Base-by-base conservation (phyloP, 2,888 invertebrate genomes). In the Drosophila koepferae region DNA sequence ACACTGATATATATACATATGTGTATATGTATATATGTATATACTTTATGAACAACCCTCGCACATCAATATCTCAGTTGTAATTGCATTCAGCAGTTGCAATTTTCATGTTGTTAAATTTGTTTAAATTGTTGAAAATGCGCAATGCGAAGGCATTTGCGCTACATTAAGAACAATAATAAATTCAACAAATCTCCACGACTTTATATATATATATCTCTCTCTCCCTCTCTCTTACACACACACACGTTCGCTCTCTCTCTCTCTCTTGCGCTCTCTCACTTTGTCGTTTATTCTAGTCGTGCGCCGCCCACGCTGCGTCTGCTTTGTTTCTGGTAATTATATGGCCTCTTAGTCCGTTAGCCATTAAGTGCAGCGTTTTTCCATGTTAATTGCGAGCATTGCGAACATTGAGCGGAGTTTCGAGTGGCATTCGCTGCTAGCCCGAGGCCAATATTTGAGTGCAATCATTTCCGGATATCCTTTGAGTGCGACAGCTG, bases 361-460 rank as follows among this genome's bases (percentile, higher is more conserved):
- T 40, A 56, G 62, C 66, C 64, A 61, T 83, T 67, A 67, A 74
- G 68, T 71, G 70, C 63, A 63, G 71, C 71, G 23, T 65, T 63
- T 82, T 85, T 65, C 62, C 70, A 69, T 85, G 82, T 76, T 82
- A 82, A 80, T 82, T 81, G 70, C 74, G 40, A 71, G 68, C 64
- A 70, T n/a, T n/a, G 63, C 56, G 56, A 65, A 18, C 62, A 28
- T 48, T 38, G 49, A 18, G 46, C 55, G 43, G 43, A 59, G 36
- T 63, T 34, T 36, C 46, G 56, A 61, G 38, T 48, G 74, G 74
- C 53, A 18, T 12, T 4, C 23, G 36, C 18, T 36, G 34, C 28
- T 14, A 34, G 53, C 62, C 40, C 7, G 34, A 3, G 51, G 61
- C 31, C 46, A 48, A 62, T 62, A 67, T 72, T 63, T n/a, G 38